Base-by-base conservation (phyloP, 2,113 vertebrate species). In the Drymodes brunneopygia region DNA sequence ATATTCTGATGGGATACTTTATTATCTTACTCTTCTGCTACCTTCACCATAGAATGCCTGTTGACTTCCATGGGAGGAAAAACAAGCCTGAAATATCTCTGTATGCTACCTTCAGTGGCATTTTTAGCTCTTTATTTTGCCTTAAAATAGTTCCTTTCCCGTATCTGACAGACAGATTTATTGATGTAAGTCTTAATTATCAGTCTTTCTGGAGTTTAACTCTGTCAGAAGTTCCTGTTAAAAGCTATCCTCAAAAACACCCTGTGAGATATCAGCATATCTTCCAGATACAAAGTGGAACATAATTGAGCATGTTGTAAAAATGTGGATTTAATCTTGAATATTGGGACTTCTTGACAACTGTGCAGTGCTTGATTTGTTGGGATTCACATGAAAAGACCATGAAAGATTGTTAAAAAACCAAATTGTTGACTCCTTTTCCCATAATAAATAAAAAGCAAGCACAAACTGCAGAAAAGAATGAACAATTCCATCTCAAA, bases 181-280 rank as follows among this genome's bases (percentile, higher is more conserved):
- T 50, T 92, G 73, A 87, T 82, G 54, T 61, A 70, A 94, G 67
- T 87, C 89, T 92, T 92, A 89, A 95, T 95, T 95, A 95, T 45
- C 1, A 1, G 61, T 71, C 77, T 79, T 84, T 81, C 84, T 91
- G 48, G 44, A 75, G 33, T 57, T 66, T 66, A 66, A 88, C 18
- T 67, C 86, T 50, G 28, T 57, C 67, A 88, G 35, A 81, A 83
- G 31, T 86, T 89, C 45, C 73, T 87, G 53, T 75, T 84, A 60
- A 95, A 89, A 94, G 22, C 61, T 94, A 38, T 89, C 31, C 36
- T 89, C 45, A 87, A 73, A 87, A 91, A 70, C 50, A 89, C 8
- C 15, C 14, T 65, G 48, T 61, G 61, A 95, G 29, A 31, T 42
- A 75, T 27, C 70, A 85, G 40, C 3, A 0, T 33, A 69, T 84